These are phyloP conservation scores for Polietes domitor DNA, from an alignment of 2,888 invertebrate genomes.

Conservation along the genomic window DNA sequence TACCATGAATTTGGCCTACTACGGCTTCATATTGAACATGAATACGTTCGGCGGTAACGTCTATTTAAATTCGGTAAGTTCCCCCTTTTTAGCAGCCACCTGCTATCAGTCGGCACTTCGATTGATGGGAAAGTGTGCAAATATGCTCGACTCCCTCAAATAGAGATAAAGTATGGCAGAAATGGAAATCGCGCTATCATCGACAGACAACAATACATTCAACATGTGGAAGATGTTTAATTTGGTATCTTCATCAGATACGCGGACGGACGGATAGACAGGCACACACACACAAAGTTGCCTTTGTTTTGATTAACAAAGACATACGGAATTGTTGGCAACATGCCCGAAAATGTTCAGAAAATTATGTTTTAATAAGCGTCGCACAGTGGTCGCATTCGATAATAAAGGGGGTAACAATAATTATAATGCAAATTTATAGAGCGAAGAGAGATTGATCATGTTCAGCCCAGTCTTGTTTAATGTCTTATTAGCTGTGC, in stretches of 20 bases:
- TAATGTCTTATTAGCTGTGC: too few relatives aligned
- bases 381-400: constrained; percentile 22
- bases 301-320: background rate
- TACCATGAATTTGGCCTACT: constrained; percentile 83
- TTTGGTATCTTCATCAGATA: constrained; percentile 10
- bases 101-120: background rate
- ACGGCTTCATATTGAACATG: constrained; percentile 86
- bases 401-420: too few relatives aligned
- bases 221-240: constrained; percentile 52
- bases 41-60: constrained; percentile 89
- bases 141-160: background rate
- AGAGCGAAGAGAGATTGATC: too few relatives aligned
- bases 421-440: too few relatives aligned
- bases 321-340: constrained; percentile 49
- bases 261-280: too few relatives aligned
- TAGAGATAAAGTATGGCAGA: background rate
- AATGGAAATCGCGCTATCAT: background rate
- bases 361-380: constrained; percentile 62
- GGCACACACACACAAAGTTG: background rate
- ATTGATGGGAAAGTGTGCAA: background rate
- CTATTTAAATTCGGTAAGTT: constrained; percentile 87
- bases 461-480: too few relatives aligned
- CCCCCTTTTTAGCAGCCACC: background rate
- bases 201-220: constrained; percentile 3
- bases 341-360: constrained; percentile 49